Base-by-base conservation (phyloP, 2,888 invertebrate species). In the Drosophila atripex region DNA sequence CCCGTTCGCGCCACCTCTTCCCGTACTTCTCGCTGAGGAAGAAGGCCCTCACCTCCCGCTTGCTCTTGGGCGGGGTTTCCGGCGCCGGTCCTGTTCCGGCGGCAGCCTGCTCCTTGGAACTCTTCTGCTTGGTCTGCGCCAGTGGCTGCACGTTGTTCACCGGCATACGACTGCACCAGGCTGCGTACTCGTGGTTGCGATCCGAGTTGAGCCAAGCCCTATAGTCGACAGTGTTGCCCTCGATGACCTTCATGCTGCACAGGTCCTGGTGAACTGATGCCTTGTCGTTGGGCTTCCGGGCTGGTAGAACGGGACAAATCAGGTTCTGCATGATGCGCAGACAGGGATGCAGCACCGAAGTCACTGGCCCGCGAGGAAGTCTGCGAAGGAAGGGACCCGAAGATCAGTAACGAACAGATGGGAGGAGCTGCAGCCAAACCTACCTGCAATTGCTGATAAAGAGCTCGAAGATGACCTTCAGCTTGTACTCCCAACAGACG, bases 401-500 rank as follows among this genome's bases (percentile, higher is more conserved):
- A 23, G 23, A 9, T 45, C 39, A 30, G 35, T 28, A 35, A 16
- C 0, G 11, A 32, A n/a, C 12, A 51, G 11, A n/a, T n/a, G n/a
- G n/a, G n/a, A n/a, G n/a, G 3, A 4, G 7, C 16, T 12, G 0
- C 3, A 6, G 4, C 14, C 2, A 2, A 18, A 78, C 89, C 76
- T 69, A 91, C 88, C 94, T 93, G 76, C 95, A 95, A 4, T 96
- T 95, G 92, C 95, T 94, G 58, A 97, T 93, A 92, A 98, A 98
- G 55, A 98, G 92, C 76, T 95, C 95, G 92, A 98, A 96, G 70
- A 98, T 96, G 89, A 96, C 96, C 49, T 96, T 94, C 0, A 99
- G 92, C 86, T 98, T 95, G 71, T 96, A 95, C 90, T 99, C 98
- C 99, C 99, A 99, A 89, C 98, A 98, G 3, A 96, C 95, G 90